Evolutionary conservation across 2,113 vertebrate species (phyloP), one percentile per base, ranked within the genome.

Genomic region (Monarcha castaneiventris): DNA sequence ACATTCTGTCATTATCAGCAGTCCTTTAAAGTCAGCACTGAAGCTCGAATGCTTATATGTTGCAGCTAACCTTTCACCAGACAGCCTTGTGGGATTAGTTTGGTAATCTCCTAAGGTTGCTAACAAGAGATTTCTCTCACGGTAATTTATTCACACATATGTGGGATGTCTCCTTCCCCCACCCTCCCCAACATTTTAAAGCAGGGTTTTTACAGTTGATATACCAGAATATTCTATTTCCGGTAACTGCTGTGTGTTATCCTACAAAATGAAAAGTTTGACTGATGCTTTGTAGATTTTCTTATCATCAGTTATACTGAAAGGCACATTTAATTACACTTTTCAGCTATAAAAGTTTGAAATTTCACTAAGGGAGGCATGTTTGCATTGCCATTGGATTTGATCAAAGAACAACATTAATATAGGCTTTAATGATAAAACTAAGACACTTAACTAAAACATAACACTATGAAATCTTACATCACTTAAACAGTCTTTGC

Each of bases 71-170:
- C 71, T 93, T 95, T 89, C 75, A 81, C 90, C 49, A 5, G 74
- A 68, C 51, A 69, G 69, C 61, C 74, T 78, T 72, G 52, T 78
- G 83, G 88, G 95, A 96, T 95, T 91, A 96, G 41, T 25, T 19
- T 35, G 43, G 46, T 91, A 97, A 83, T 94, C 93, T 89, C 84
- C 93, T 84, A 90, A 94, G 37, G 87, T 84, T 82, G 95, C 54
- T 95, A 79, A 83, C 76, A 93, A 78, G 71, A 89, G 77, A 93
- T 95, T 91, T 87, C 93, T 94, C 89, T 86, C 58, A 48, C 3
- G 25, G 77, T 81, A 78, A 84, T 88, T 96, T 33, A 76, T 80
- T 92, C 83, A 93, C 86, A 90, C 80, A 71, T 72, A 78, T 26
- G 59, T 48, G 25, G 19, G 27, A 79, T 29, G 62, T 51, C 41